phyloP scores from a whole-genome alignment of 1,140 invertebrate species.

The Penaeus vannamei region DNA sequence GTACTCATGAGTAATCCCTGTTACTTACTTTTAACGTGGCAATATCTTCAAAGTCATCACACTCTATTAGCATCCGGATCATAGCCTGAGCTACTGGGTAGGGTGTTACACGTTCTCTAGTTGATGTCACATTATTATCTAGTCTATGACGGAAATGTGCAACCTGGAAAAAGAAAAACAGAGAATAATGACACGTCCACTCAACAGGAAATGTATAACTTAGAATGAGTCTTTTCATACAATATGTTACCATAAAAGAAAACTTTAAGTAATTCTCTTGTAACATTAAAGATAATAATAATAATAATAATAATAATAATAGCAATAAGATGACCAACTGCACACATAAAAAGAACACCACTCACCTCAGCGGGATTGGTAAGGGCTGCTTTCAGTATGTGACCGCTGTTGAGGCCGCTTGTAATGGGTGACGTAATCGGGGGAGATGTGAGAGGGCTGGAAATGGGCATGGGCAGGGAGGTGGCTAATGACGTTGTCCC shows the following conservation, averaged over 20 bases:
- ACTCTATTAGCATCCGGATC: conserved; percentile 92
- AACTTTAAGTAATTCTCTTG: too few relatives aligned
- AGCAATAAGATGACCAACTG: too few relatives aligned
- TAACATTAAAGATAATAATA: too few relatives aligned
- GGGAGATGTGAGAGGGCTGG: conserved; percentile 55
- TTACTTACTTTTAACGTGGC: conserved; percentile 81
- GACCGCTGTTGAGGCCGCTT: conserved; percentile 82
- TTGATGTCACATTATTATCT: conserved; percentile 88
- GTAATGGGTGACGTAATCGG: conserved; percentile 47
- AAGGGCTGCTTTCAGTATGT: conserved; percentile 92
- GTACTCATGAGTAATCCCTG: conserved; percentile 17
- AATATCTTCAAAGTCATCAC: conserved; percentile 95
- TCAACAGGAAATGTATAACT: not conserved
- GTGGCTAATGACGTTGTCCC: conserved; percentile 47
- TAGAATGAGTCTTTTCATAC: not conserved
- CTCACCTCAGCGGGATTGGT: conserved; percentile 90
- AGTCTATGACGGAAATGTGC: conserved; percentile 88
- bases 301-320: too few relatives aligned
- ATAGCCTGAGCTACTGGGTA: conserved; percentile 86
- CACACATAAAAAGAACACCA: not conserved
- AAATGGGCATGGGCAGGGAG: conserved; percentile 50
- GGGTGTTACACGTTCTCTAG: conserved; percentile 85
- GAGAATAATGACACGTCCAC: not conserved
- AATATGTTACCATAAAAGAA: too few relatives aligned
- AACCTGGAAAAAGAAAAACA: conserved; percentile 74